Conservation (phyloP, 2,113 vertebrate species). For the Dasyurus viverrinus region DNA sequence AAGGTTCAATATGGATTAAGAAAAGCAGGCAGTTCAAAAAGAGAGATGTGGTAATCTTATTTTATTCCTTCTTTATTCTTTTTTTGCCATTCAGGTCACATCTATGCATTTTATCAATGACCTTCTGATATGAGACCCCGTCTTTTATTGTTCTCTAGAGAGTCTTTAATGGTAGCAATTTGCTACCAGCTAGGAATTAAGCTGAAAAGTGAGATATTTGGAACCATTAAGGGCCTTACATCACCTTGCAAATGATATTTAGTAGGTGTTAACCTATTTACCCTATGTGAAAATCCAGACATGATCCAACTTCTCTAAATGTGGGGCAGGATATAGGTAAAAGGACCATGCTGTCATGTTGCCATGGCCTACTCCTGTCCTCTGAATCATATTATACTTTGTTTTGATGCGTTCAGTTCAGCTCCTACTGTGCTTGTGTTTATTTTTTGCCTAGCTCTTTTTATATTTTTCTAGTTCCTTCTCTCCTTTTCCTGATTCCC, state of each 20-base stretch:
- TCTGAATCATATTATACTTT: accelerated
- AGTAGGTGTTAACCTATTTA: not conserved
- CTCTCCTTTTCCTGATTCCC: slow-evolving; percentile 28
- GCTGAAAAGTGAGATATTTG: not conserved
- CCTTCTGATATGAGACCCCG: no score
- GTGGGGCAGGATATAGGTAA: accelerated
- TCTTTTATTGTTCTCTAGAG: no score
- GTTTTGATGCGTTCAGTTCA: not conserved
- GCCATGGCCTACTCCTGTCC: not conserved
- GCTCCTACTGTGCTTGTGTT: accelerated
- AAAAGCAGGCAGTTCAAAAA: not conserved
- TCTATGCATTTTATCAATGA: no score
- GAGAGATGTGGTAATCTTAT: not conserved
- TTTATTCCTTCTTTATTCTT: not conserved
- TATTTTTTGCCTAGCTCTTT: slow-evolving; percentile 47
- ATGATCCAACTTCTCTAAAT: not conserved
- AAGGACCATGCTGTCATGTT: not conserved
- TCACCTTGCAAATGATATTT: not conserved
- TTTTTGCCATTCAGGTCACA: no score
- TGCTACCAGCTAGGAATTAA: not conserved
- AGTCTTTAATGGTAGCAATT: not conserved
- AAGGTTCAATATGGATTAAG: not conserved
- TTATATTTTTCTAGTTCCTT: not conserved
- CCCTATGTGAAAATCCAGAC: not conserved
- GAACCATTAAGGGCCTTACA: not conserved